A percentile compares a stretch with the other conserved stretches of the same genome.
These are phyloP conservation scores for Drosophila subsilvestris DNA, from an alignment of 2,888 invertebrate genomes.

Conservation along the genomic window DNA sequence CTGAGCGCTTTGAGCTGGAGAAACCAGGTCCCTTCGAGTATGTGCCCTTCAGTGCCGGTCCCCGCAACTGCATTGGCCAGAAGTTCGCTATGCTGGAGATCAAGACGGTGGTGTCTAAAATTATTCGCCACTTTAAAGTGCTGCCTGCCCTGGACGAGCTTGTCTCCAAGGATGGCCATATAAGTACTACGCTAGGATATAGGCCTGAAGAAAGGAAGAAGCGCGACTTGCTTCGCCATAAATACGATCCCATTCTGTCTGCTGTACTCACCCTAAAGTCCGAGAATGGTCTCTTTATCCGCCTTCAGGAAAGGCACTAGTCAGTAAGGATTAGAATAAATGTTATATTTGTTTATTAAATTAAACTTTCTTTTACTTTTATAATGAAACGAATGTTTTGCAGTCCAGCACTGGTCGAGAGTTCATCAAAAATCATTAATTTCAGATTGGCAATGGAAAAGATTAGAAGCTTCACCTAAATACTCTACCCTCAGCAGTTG, in stretches of 20 bases:
- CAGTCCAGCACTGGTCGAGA: too few relatives aligned
- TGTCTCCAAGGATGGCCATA: constrained; percentile 70
- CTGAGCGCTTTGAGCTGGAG: constrained; percentile 83
- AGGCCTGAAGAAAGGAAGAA: constrained; percentile 44
- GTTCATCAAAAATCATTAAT: too few relatives aligned
- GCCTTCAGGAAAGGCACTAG: constrained; percentile 74
- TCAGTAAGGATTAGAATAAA: too few relatives aligned
- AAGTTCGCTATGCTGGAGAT: constrained; percentile 86
- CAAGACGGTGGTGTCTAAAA: constrained; percentile 85
- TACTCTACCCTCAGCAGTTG: too few relatives aligned
- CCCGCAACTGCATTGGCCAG: constrained; percentile 85
- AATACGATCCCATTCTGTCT: constrained; percentile 84
- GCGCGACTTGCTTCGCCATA: constrained; percentile 54
- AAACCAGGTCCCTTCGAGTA: constrained; percentile 84
- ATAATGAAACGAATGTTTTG: too few relatives aligned
- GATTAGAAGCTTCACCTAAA: too few relatives aligned
- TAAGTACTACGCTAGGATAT: constrained; percentile 62
- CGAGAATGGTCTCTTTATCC: constrained; percentile 84
- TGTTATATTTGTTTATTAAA: too few relatives aligned
- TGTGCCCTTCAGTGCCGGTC: constrained; percentile 88
- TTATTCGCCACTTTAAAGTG: constrained; percentile 85
- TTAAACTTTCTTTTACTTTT: too few relatives aligned
- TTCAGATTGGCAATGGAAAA: too few relatives aligned
- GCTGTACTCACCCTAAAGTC: constrained; percentile 85
- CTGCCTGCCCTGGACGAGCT: constrained; percentile 79